Evolutionary conservation across 1,140 invertebrate species (phyloP).

Genomic region (Pomacea maculata): DNA sequence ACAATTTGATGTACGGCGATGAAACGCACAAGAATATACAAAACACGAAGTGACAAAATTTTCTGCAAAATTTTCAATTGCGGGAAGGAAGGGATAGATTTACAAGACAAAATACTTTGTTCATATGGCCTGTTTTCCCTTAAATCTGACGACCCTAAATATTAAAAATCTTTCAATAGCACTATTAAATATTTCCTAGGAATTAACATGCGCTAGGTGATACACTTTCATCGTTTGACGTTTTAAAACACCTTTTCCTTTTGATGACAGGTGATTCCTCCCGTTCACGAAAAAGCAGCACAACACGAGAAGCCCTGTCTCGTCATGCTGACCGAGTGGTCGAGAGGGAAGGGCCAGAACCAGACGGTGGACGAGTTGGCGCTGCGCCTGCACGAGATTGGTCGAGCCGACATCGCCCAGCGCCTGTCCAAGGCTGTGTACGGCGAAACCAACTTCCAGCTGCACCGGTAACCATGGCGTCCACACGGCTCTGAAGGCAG

Average conservation of each 20-base stretch:
- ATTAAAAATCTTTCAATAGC: too few relatives aligned
- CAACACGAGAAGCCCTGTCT: constrained; percentile 13
- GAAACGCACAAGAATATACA: not conserved
- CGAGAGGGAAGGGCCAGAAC: not conserved
- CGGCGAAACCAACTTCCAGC: constrained; percentile 5
- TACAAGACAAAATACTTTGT: too few relatives aligned
- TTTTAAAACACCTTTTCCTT: too few relatives aligned
- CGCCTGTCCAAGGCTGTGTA: constrained; percentile 11
- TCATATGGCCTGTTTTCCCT: too few relatives aligned
- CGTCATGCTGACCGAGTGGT: constrained; percentile 5
- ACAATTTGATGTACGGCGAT: too few relatives aligned
- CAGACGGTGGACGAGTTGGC: constrained; percentile 17
- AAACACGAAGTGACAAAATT: not conserved
- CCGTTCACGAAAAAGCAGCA: not conserved
- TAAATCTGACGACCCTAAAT: too few relatives aligned
- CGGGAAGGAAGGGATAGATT: not conserved
- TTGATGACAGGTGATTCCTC: not conserved
- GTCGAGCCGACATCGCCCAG: constrained; percentile 6
- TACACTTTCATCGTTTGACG: too few relatives aligned
- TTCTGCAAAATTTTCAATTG: constrained; percentile 1
- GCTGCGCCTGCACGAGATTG: constrained; percentile 17
- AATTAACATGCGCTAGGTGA: too few relatives aligned
- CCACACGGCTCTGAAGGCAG: too few relatives aligned
- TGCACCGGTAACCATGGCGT: constrained; percentile 9
- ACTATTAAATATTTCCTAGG: too few relatives aligned